phyloP scores from a whole-genome alignment of 1,140 invertebrate genomes.

The Meloidogyne exigua region DNA sequence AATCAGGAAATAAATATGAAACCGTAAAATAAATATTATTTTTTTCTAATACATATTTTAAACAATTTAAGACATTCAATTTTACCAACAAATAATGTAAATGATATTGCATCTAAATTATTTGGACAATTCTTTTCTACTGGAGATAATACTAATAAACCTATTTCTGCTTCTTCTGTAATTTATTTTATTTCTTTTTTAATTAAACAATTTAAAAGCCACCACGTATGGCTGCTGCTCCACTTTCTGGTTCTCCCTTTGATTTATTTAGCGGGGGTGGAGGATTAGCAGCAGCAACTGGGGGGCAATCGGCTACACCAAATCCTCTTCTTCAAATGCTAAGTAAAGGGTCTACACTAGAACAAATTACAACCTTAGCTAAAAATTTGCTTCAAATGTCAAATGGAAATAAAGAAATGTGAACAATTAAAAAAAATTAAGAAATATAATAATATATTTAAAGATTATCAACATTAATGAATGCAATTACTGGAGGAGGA shows the following conservation, averaged over 20 bases:
- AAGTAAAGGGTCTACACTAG: slow-evolving; percentile 45
- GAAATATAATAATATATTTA: not conserved
- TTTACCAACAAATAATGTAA: not conserved
- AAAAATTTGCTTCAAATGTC: slow-evolving; percentile 52
- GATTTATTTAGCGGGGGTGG: slow-evolving; percentile 8
- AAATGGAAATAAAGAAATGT: slow-evolving; percentile 22
- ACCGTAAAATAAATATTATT: not conserved
- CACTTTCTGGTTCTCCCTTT: slow-evolving; percentile 34
- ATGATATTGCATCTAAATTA: slow-evolving; percentile 1
- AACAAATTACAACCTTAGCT: slow-evolving; percentile 52
- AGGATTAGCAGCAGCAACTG: slow-evolving; percentile 13
- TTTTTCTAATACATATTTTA: not conserved
- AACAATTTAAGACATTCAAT: not conserved
- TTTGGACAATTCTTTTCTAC: not conserved
- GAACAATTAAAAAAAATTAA: not conserved
- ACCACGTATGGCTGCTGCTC: slow-evolving; percentile 5
- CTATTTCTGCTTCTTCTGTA: not conserved
- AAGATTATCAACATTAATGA: slow-evolving; percentile 38
- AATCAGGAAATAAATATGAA: not conserved
- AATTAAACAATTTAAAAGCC: not conserved
- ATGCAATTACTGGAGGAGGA: slow-evolving; percentile 36
- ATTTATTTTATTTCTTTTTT: not conserved
- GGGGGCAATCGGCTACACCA: slow-evolving; percentile 7
- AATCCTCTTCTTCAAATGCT: slow-evolving; percentile 41
- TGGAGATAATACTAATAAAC: not conserved